Percentiles rank a stretch among this genome's conserved stretches.
phyloP scores from a whole-genome alignment of 2,113 vertebrate species.

The Trichomycterus rosablanca region DNA sequence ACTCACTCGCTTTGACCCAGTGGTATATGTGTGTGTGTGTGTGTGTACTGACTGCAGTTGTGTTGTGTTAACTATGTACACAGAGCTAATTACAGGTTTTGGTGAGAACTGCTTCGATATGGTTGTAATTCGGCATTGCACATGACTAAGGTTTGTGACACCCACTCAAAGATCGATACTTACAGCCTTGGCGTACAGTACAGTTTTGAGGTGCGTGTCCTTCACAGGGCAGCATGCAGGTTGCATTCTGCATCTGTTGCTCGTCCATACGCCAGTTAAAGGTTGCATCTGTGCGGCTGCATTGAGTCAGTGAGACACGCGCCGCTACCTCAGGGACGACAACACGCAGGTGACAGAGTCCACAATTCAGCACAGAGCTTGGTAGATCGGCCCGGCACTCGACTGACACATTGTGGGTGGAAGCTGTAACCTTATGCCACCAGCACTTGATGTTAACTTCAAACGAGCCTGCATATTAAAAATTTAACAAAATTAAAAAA shows the following conservation, averaged over 20 bases:
- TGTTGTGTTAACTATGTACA: no score
- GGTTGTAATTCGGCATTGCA: no score
- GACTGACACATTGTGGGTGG: neutral
- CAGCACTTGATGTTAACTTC: constrained; percentile 30
- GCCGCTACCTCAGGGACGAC: neutral
- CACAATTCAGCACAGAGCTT: neutral
- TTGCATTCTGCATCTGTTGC: neutral
- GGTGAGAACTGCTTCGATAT: no score
- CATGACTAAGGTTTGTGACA: no score
- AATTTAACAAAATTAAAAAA: neutral
- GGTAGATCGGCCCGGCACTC: constrained; percentile 17
- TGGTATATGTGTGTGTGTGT: no score
- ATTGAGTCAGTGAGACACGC: neutral
- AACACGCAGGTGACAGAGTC: constrained; percentile 7
- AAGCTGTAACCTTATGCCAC: constrained; percentile 13
- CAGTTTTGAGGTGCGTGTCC: neutral
- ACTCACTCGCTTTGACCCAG: no score
- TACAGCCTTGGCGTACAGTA: constrained; percentile 22
- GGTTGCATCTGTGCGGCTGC: neutral
- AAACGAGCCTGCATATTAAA: constrained; percentile 4
- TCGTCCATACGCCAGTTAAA: neutral
- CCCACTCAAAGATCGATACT: no score
- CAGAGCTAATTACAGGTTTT: no score
- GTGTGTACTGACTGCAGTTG: no score
- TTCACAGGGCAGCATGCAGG: constrained; percentile 4